Conservation (phyloP, 2,797 vertebrate genomes). For the Iguana delicatissima region DNA sequence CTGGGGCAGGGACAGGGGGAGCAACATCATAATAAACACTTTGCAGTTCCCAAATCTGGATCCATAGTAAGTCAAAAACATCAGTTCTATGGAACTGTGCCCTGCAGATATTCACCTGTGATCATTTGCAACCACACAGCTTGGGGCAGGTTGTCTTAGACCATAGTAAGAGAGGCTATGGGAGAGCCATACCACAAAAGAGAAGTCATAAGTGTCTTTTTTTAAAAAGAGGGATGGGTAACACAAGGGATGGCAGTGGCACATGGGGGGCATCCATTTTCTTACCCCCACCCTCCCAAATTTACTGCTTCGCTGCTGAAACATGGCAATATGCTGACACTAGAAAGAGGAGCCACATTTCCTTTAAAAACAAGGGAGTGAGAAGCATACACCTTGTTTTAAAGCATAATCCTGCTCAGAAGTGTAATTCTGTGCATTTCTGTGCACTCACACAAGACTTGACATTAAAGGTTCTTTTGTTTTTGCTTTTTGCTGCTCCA, state of each 20-base stretch:
- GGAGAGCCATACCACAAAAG: not conserved
- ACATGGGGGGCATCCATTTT: too few species aligned
- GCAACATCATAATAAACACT: not conserved
- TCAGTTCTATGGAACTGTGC: not conserved
- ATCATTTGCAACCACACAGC: not conserved
- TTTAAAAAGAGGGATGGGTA: too few species aligned
- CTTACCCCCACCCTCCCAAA: too few species aligned
- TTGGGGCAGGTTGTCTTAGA: not conserved
- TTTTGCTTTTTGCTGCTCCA: too few species aligned
- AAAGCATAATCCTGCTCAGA: not conserved
- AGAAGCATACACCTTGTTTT: not conserved
- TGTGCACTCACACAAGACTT: too few species aligned
- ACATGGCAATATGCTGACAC: too few species aligned
- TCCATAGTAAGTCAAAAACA: not conserved
- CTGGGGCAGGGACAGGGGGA: not conserved
- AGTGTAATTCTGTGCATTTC: not conserved
- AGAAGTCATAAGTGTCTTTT: not conserved
- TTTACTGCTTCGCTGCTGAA: too few species aligned
- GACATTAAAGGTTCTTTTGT: too few species aligned
- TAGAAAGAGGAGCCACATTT: not conserved
- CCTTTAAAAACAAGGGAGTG: not conserved
- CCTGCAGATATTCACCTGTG: not conserved
- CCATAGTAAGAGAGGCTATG: not conserved
- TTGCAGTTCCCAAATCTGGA: not conserved
- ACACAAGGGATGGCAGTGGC: too few species aligned